Percentiles rank a stretch among this genome's conserved stretches.
Evolutionary conservation across 1,140 invertebrate species (phyloP).

Genomic region (Hermatobates lingyangjiaoensis): DNA sequence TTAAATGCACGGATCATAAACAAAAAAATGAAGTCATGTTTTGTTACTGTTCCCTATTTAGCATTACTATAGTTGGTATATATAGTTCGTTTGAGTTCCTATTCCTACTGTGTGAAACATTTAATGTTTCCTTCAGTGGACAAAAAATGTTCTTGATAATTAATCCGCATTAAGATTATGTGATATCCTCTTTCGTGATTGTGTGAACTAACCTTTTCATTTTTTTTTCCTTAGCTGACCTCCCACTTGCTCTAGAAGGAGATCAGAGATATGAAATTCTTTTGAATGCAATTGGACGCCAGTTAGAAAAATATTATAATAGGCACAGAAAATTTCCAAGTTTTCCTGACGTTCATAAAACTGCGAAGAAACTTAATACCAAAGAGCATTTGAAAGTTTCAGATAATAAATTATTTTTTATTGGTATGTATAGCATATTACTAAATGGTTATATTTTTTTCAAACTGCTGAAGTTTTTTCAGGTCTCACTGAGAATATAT

Average conservation of each 20-base stretch:
- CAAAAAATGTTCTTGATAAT: background rate
- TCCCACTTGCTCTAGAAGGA: background rate
- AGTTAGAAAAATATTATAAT: conserved; percentile 3
- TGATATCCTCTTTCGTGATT: background rate
- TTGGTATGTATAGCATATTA: background rate
- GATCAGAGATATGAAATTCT: background rate
- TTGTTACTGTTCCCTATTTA: background rate
- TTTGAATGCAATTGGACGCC: background rate
- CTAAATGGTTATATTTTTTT: background rate
- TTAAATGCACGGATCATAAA: background rate
- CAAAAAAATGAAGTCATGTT: background rate
- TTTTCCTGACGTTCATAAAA: conserved; percentile 2
- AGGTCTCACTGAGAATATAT: background rate
- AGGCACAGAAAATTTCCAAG: background rate
- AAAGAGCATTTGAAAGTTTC: background rate
- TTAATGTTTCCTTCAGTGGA: background rate
- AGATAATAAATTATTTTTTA: background rate
- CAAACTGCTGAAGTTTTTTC: background rate
- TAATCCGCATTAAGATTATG: background rate
- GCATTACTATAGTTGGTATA: background rate
- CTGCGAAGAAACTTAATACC: background rate
- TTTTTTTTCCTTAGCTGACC: background rate
- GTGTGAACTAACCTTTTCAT: background rate
- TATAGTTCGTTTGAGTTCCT: background rate
- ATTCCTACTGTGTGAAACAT: background rate